phyloP scores from a whole-genome alignment of 2,797 vertebrate genomes.

The Hephaestus fuliginosus region DNA sequence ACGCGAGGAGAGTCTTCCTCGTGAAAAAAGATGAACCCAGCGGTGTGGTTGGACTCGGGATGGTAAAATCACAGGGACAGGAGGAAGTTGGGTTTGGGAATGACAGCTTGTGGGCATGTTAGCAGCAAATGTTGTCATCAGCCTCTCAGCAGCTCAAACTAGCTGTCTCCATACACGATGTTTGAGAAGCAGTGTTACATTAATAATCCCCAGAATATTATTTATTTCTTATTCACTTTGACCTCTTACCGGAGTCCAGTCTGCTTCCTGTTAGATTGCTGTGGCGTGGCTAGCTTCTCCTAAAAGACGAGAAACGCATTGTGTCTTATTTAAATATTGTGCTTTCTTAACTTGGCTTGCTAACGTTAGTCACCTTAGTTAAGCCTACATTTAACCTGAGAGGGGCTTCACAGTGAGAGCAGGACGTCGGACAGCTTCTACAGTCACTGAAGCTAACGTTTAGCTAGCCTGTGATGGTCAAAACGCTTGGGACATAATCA shows the following conservation, averaged over 20 bases:
- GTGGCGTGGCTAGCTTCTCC: background rate
- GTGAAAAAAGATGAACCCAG: constrained; percentile 10
- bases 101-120: constrained; percentile 45
- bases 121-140: constrained; percentile 38
- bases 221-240: constrained; percentile 1
- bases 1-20: background rate
- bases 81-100: constrained; percentile 41
- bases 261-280: background rate
- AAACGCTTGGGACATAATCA: too few relatives aligned
- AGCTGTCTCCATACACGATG: constrained; percentile 8
- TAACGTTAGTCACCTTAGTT: background rate
- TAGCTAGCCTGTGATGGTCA: background rate
- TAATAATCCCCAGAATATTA: background rate
- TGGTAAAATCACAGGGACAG: constrained; percentile 31
- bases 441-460: background rate
- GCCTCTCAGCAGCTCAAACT: constrained; percentile 35
- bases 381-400: background rate
- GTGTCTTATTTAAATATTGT: background rate
- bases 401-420: background rate
- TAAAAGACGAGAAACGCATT: background rate
- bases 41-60: constrained; percentile 3
- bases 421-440: background rate
- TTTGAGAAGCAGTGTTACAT: background rate
- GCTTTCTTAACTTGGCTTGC: background rate
- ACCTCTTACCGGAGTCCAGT: background rate